phyloP scores from a whole-genome alignment of 2,888 invertebrate species.

The Gnatocerus cornutus region DNA sequence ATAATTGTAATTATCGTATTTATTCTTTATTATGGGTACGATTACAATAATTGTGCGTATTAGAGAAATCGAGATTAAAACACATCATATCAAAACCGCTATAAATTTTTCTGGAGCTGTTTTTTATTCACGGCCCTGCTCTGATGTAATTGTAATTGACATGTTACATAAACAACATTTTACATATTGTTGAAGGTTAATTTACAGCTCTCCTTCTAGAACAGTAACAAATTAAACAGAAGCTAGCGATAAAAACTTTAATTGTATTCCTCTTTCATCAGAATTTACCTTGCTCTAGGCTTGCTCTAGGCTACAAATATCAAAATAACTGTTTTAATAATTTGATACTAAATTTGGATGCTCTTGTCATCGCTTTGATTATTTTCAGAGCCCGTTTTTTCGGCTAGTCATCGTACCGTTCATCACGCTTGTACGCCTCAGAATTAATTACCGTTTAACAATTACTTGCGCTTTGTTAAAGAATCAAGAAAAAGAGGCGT shows the following conservation, averaged over 20 bases:
- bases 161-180: conserved; percentile 27
- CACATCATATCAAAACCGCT: no score
- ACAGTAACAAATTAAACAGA: conserved; percentile 27
- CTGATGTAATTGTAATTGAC: no score
- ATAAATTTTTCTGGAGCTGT: no score
- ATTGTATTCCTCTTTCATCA: conserved; percentile 16
- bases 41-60: no score
- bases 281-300: conserved; percentile 20
- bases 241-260: conserved; percentile 12
- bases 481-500: conserved; percentile 30
- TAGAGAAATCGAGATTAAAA: no score
- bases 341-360: not conserved
- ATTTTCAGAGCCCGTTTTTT: conserved; percentile 9
- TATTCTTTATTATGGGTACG: no score
- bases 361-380: not conserved
- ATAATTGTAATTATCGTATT: no score
- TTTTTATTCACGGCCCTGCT: no score
- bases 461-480: conserved; percentile 30
- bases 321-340: not conserved
- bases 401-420: conserved; percentile 6
- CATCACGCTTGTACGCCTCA: conserved; percentile 23
- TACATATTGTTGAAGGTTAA: conserved; percentile 31
- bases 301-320: conserved; percentile 3
- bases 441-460: conserved; percentile 33
- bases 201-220: conserved; percentile 1